Base-by-base conservation (phyloP, 2,113 vertebrate genomes). In the Poicephalus gulielmi region DNA sequence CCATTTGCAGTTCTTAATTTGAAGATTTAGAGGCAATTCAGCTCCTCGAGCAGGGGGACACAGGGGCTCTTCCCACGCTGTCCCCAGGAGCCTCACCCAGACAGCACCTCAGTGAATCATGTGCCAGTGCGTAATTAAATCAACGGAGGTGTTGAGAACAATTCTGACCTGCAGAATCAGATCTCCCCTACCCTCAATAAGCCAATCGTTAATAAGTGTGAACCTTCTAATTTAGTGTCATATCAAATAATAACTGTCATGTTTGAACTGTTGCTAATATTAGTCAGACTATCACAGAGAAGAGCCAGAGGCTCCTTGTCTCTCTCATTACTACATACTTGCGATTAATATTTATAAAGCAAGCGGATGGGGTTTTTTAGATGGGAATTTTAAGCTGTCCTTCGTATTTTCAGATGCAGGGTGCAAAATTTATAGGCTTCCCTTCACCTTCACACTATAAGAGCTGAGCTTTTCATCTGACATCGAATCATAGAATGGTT, bases 311-410 rank as follows among this genome's bases (percentile, higher is more conserved):
- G 96, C 95, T 70, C 37, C 91, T 70, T 17, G 10, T 62, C 93
- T 97, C 91, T 90, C 96, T 96, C 39, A 22, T 95, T 96, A 96
- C 84, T 9, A 33, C 91, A 67, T 50, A 71, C 90, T 95, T 59
- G n/a, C 76, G 94, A 97, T 98, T 97, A 97, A 97, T 98, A 98
- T 98, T 98, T 97, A 98, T 98, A 96, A 97, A 96, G 83, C 55
- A 70, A 83, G 94, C 94, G 86, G 86, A 67, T 39, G 49, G 39
- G 63, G 39, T 22, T 37, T 39, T 85, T 55, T 20, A 13, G 90
- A 84, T 62, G 59, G 55, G 67, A 80, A 96, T 96, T 97, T 97
- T 70, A 95, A 92, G 81, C 91, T 57, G 47, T 43, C 91, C 83
- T 95, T 91, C 0, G 0, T 24, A 80, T 96, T 98, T 94, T 88